Evolutionary conservation across 1,140 invertebrate genomes (phyloP).

Genomic region (Brevipalpus yothersi): DNA sequence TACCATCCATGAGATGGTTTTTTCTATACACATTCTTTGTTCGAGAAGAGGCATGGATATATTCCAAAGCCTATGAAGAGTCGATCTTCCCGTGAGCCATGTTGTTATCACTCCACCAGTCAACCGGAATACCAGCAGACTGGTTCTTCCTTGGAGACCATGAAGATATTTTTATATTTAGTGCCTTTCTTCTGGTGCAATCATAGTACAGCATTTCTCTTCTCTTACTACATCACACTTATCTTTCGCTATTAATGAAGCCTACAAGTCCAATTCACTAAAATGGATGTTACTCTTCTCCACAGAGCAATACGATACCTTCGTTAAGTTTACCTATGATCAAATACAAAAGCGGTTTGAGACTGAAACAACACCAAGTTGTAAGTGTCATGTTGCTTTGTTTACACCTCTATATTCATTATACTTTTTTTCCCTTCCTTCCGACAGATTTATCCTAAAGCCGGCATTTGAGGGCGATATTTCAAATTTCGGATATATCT

Average conservation of each 20-base stretch:
- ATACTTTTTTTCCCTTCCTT: not conserved
- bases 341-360: slow-evolving; percentile 73
- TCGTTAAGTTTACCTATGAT: slow-evolving; percentile 89
- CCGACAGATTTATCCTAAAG: not conserved
- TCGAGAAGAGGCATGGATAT: not conserved
- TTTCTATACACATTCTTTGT: not conserved
- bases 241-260: too few species aligned
- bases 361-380: slow-evolving; percentile 1
- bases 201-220: too few species aligned
- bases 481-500: not conserved
- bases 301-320: slow-evolving; percentile 84
- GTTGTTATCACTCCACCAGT: too few species aligned
- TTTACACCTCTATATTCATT: not conserved
- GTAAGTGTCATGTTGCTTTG: not conserved
- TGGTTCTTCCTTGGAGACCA: too few species aligned
- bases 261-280: too few species aligned
- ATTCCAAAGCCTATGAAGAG: not conserved
- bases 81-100: too few species aligned
- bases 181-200: not conserved
- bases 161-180: not conserved
- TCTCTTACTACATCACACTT: too few species aligned
- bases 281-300: slow-evolving; percentile 2
- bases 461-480: not conserved
- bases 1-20: not conserved
- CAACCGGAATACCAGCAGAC: too few species aligned